These are phyloP conservation scores for Desmophyllum pertusum DNA, from an alignment of 92 coral and sea anemone genomes.

Conservation along the genomic window DNA sequence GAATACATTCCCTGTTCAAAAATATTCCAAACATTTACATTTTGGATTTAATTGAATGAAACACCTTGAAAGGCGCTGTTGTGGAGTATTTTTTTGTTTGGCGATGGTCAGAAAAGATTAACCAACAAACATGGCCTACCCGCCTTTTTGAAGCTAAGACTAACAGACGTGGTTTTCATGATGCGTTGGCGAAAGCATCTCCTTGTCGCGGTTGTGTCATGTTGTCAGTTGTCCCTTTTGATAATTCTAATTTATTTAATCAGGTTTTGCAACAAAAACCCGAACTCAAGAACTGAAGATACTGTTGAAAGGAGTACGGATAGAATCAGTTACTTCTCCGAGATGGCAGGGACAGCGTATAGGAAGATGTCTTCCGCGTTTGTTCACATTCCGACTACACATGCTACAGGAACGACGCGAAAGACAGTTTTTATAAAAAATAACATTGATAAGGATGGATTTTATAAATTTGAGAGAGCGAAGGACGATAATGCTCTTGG, in stretches of 20 bases:
- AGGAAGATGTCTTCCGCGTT: constrained; percentile 2
- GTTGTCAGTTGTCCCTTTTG: constrained; percentile 21
- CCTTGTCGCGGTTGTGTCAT: constrained; percentile 4
- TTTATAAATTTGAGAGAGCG: neutral
- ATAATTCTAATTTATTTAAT: constrained; percentile 15
- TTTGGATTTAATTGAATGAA: neutral
- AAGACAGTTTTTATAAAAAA: neutral
- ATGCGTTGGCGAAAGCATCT: constrained; percentile 38
- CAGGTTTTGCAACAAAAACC: constrained; percentile 21
- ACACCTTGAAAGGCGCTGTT: constrained; percentile 38
- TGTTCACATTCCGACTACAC: neutral
- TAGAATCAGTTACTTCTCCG: too few species aligned
- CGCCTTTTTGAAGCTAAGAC: neutral
- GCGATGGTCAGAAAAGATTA: neutral
- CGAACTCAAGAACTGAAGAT: neutral
- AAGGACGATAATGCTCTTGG: neutral
- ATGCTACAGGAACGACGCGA: neutral
- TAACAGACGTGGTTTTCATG: neutral
- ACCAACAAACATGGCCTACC: neutral
- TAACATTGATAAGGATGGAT: neutral
- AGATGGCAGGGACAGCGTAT: neutral
- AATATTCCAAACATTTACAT: constrained; percentile 23
- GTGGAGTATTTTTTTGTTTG: neutral
- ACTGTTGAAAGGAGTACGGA: neutral
- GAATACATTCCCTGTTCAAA: constrained; percentile 36